Evolutionary conservation across 2,113 vertebrate genomes (phyloP).

Genomic region (Bufo bufo): DNA sequence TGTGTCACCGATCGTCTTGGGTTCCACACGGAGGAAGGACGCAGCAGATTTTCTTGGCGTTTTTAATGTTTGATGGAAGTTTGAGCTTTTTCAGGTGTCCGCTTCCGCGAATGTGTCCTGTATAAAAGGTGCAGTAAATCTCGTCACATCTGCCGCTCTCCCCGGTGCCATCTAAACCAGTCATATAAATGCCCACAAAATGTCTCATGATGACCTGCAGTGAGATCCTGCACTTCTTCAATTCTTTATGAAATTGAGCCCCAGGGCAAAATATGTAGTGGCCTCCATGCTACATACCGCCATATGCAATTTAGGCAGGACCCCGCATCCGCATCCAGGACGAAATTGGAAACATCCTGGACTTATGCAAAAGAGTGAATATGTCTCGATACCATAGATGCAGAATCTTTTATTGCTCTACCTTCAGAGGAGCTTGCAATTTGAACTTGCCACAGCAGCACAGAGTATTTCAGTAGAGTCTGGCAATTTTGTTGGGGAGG

Average conservation of each 20-base stretch:
- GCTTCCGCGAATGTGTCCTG: not conserved
- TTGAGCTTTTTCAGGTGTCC: not conserved
- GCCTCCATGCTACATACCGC: too few relatives aligned
- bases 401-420: too few relatives aligned
- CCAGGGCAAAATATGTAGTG: too few relatives aligned
- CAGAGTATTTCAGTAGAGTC: too few relatives aligned
- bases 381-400: too few relatives aligned
- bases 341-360: too few relatives aligned
- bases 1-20: conserved; percentile 15
- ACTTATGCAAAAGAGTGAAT: too few relatives aligned
- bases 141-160: not conserved
- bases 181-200: not conserved
- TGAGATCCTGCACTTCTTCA: not conserved
- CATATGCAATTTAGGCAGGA: too few relatives aligned
- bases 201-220: not conserved
- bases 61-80: not conserved
- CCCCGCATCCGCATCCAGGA: too few relatives aligned
- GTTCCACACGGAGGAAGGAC: not conserved
- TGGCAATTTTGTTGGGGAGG: too few relatives aligned
- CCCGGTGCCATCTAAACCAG: not conserved
- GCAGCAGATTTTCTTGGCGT: not conserved
- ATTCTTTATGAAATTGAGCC: not conserved
- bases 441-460: too few relatives aligned
- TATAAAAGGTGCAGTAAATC: not conserved
- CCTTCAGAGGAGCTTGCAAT: too few relatives aligned